These are phyloP conservation scores for Formica aserva DNA, from an alignment of 2,888 invertebrate species.

Conservation along the genomic window DNA sequence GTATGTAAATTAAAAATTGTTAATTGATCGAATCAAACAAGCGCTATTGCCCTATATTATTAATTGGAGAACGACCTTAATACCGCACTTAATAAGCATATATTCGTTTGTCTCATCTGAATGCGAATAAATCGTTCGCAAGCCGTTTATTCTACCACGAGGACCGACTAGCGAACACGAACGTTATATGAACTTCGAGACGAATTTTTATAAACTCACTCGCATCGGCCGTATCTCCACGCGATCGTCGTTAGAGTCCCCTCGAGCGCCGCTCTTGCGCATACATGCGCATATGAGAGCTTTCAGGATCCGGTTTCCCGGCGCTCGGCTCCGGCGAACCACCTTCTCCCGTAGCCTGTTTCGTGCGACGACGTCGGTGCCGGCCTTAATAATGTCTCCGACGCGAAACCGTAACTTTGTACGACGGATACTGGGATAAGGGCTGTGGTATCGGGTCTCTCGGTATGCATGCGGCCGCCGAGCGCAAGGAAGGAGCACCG, in stretches of 20 bases:
- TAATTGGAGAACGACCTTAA: neutral
- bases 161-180: neutral
- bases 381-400: conserved; percentile 69
- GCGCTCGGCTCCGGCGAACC: conserved; percentile 35
- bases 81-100: neutral
- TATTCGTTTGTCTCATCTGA: neutral
- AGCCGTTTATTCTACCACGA: neutral
- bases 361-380: conserved; percentile 60
- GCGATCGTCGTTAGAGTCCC: conserved; percentile 64
- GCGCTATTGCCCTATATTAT: neutral
- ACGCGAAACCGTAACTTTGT: conserved; percentile 68
- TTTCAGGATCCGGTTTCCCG: conserved; percentile 70
- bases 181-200: conserved; percentile 42
- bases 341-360: conserved; percentile 34
- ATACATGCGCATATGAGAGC: conserved; percentile 49
- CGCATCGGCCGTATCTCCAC: conserved; percentile 55
- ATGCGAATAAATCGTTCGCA: neutral
- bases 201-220: conserved; percentile 64
- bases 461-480: conserved; percentile 16
- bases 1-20: neutral
- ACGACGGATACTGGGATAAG: conserved; percentile 41
- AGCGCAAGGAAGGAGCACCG: neutral
- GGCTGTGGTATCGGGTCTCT: neutral
- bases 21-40: neutral
- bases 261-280: conserved; percentile 41